Base-by-base conservation (phyloP, 2,888 invertebrate species). In the Heteropelma amictum region DNA sequence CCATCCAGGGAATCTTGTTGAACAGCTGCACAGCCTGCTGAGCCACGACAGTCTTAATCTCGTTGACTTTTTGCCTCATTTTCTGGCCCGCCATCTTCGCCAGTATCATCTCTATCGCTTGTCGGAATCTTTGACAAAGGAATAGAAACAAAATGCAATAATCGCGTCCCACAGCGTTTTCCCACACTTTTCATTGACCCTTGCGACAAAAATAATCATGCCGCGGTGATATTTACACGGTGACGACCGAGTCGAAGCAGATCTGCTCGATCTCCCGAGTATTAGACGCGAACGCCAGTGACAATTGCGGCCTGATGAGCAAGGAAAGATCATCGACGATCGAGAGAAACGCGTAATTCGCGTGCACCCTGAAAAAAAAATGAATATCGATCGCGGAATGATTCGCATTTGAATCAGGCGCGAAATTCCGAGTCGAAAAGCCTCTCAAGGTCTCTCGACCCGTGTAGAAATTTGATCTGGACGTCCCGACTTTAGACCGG, bases 331-430 rank as follows among this genome's bases (percentile, higher is more conserved):
- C 80, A 35, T 79, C 75, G 23, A 80, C 58, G 30, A 80, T 73
- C 40, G 77, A 72, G 5, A 79, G 49, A 45, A 80, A 78, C n/a
- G 79, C 80, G 45, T 79, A 79, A 64, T 79, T 79, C 4, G 78
- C 79, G 63, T 74, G 76, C 12, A 79, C 65, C 45, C 76, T 79
- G 33, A n/a, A 54, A 67, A 42, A 61, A 42, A 19, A 33, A 63
- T 61, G n/a, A n/a, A n/a, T n/a, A n/a, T n/a, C n/a, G n/a, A n/a
- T n/a, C n/a, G n/a, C n/a, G n/a, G n/a, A n/a, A n/a, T n/a, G n/a
- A n/a, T n/a, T n/a, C n/a, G n/a, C n/a, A n/a, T n/a, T n/a, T n/a
- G n/a, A n/a, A n/a, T n/a, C n/a, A n/a, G n/a, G n/a, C n/a, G n/a
- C n/a, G n/a, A n/a, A n/a, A n/a, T n/a, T n/a, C n/a, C n/a, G n/a